A percentile compares a stretch with the other conserved stretches of the same genome.
Conservation (phyloP, 1,140 invertebrate genomes). For the Neotoxoptera formosana region DNA sequence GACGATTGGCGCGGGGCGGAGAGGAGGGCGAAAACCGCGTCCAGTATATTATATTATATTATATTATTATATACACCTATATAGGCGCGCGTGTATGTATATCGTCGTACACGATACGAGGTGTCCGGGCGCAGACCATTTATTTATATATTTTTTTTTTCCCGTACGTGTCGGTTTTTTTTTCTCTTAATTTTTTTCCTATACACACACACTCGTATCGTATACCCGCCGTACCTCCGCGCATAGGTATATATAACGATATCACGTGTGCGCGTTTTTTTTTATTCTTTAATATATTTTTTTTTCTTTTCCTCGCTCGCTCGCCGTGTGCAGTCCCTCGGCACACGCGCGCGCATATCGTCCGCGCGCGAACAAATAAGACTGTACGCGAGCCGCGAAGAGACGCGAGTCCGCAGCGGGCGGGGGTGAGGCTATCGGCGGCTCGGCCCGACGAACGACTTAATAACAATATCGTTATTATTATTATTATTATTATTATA, state of each 20-base stretch:
- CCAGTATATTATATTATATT: slow-evolving; percentile 8
- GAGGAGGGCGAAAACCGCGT: neutral
- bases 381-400: neutral
- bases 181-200: neutral
- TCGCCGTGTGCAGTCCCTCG: neutral
- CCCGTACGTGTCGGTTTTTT: neutral
- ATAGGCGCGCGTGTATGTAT: neutral
- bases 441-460: neutral
- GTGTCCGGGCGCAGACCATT: slow-evolving; percentile 13
- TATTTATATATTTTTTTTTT: neutral
- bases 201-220: neutral
- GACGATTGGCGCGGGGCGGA: neutral
- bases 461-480: neutral
- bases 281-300: neutral
- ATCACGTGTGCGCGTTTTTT: neutral
- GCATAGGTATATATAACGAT: neutral
- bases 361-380: neutral
- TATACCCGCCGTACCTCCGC: no score
- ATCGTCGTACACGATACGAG: neutral
- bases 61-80: no score
- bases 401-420: neutral
- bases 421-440: neutral
- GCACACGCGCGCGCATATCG: neutral
- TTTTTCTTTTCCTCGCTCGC: neutral
- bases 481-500: no score